Evolutionary conservation across 1,140 invertebrate species (phyloP).

Genomic region (Aphis craccivora): DNA sequence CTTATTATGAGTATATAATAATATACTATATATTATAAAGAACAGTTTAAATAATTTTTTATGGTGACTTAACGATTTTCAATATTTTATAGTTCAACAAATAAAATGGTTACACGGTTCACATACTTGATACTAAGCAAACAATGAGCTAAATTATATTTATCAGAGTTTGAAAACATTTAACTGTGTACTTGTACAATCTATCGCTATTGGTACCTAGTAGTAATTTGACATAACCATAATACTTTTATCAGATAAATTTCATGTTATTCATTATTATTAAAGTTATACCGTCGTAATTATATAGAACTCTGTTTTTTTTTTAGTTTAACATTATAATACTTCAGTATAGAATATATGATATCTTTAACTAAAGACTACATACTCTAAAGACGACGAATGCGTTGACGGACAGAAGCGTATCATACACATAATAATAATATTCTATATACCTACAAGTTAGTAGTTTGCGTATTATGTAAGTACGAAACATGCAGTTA

Average conservation of each 20-base stretch:
- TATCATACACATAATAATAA: too few relatives aligned
- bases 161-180: background rate
- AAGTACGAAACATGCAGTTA: background rate
- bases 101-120: background rate
- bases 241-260: too few relatives aligned
- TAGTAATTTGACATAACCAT: background rate
- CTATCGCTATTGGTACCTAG: too few relatives aligned
- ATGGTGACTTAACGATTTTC: background rate
- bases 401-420: background rate
- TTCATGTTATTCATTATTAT: too few relatives aligned
- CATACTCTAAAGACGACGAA: background rate
- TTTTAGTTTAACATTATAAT: too few relatives aligned
- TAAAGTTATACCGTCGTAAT: too few relatives aligned
- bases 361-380: background rate
- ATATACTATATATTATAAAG: background rate
- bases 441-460: background rate
- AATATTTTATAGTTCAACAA: background rate
- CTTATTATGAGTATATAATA: too few relatives aligned
- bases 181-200: background rate
- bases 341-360: too few relatives aligned
- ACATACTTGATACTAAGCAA: background rate
- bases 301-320: too few relatives aligned
- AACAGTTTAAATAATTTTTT: background rate
- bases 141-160: background rate
- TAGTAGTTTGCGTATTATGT: background rate